A percentile compares a stretch with the other conserved stretches of the same genome.
Evolutionary conservation across 2,888 invertebrate species (phyloP).

Genomic region (Digitonthophagus gazella): DNA sequence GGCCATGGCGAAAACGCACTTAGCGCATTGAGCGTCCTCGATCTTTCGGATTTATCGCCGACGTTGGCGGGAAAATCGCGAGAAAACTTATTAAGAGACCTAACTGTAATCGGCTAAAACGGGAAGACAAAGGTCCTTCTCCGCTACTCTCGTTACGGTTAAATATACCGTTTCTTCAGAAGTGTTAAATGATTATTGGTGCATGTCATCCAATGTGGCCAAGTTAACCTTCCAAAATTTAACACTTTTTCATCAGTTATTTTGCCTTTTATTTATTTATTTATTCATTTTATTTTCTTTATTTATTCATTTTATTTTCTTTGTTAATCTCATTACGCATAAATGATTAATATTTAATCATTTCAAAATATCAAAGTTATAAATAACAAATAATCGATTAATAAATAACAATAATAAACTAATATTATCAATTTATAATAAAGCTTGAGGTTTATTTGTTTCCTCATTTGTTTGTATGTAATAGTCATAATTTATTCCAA

Average conservation of each 20-base stretch:
- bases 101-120: background rate
- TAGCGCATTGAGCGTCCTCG: slow-evolving; percentile 18
- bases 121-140: background rate
- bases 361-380: background rate
- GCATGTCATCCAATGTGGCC: background rate
- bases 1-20: slow-evolving; percentile 39
- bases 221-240: background rate
- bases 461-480: background rate
- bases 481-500: background rate
- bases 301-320: too few relatives aligned
- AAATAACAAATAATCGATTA: background rate
- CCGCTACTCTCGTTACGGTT: background rate
- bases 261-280: too few relatives aligned
- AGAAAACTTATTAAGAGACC: background rate
- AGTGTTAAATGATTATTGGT: background rate
- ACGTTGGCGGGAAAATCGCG: background rate
- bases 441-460: background rate
- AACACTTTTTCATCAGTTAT: too few relatives aligned
- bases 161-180: background rate
- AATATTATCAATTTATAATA: background rate
- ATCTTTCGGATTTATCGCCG: slow-evolving; percentile 21
- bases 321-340: too few relatives aligned
- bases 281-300: too few relatives aligned
- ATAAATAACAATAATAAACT: too few relatives aligned
- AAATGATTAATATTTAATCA: too few relatives aligned